Conservation (phyloP, 2,113 vertebrate genomes). For the Phaetusa simplex region DNA sequence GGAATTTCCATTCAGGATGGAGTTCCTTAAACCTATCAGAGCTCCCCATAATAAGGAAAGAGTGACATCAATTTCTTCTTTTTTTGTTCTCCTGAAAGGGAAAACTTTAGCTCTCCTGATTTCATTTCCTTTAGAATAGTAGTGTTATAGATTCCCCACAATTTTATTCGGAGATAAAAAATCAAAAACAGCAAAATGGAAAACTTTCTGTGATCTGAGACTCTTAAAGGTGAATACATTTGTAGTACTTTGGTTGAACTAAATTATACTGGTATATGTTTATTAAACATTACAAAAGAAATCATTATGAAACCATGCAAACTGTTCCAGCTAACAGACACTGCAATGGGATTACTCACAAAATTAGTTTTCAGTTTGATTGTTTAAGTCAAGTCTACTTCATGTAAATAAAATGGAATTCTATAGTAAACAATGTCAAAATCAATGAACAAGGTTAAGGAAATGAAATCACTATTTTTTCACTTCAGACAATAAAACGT, state of each 20-base stretch:
- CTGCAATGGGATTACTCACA: not conserved
- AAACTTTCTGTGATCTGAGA: not conserved
- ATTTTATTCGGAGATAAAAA: not conserved
- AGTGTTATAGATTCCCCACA: not conserved
- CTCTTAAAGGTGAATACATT: not conserved
- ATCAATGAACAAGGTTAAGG: not conserved
- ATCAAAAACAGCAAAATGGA: not conserved
- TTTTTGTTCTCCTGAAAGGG: not conserved
- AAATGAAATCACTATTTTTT: not conserved
- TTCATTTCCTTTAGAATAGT: not conserved
- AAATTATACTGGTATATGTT: not conserved
- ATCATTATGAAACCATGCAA: not conserved
- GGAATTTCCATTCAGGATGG: not conserved
- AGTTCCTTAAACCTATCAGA: not conserved
- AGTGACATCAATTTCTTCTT: not conserved
- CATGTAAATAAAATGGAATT: not conserved
- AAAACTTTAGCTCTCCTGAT: not conserved
- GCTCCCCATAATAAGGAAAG: accelerated
- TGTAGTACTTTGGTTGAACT: not conserved
- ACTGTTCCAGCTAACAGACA: not conserved
- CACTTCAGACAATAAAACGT: not conserved
- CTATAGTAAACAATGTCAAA: not conserved
- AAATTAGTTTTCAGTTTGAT: not conserved
- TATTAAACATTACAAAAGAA: not conserved
- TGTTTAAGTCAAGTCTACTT: not conserved